Conservation (phyloP, 2,113 vertebrate species). For the Elachura formosa region DNA sequence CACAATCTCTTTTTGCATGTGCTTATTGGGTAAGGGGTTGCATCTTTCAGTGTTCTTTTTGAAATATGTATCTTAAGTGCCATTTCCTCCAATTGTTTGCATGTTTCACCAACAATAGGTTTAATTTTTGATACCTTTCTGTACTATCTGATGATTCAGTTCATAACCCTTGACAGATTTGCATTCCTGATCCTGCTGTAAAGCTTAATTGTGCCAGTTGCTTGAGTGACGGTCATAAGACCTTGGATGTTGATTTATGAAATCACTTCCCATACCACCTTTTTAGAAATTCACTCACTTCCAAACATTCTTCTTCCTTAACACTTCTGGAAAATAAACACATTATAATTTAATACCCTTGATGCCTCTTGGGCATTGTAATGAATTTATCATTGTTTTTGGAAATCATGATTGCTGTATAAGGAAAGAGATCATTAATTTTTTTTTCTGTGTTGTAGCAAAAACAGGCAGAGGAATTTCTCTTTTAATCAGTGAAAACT, state of each 20-base stretch:
- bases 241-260: neutral
- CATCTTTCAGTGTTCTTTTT: neutral
- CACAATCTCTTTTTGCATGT: neutral
- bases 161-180: neutral
- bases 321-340: neutral
- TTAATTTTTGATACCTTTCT: neutral
- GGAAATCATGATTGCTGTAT: neutral
- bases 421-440: neutral
- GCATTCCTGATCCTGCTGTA: neutral
- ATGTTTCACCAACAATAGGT: neutral
- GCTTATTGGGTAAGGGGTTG: neutral
- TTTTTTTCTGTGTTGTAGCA: neutral
- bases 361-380: neutral
- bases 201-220: neutral
- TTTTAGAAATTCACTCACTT: neutral
- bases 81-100: neutral
- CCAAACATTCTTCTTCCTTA: neutral
- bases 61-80: neutral
- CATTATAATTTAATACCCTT: neutral
- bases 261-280: neutral
- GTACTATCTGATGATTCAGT: neutral
- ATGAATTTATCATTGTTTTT: neutral
- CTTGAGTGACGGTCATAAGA: neutral
- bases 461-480: neutral
- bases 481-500: neutral